Evolutionary conservation across 2,888 invertebrate genomes (phyloP).

Genomic region (Sceliomorpha sp.): DNA sequence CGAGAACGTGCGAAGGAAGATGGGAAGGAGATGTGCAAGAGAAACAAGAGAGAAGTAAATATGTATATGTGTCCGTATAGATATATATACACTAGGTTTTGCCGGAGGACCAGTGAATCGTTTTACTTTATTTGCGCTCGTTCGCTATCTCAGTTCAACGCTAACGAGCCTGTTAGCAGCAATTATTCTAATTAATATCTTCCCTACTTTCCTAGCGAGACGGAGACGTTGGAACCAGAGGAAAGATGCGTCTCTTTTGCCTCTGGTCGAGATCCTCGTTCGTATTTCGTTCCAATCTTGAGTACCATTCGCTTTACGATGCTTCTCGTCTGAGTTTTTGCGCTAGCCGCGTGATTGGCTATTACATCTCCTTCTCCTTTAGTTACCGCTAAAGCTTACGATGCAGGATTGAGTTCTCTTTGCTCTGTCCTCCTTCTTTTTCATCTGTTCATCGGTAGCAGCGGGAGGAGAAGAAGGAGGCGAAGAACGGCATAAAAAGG

Average conservation of each 20-base stretch:
- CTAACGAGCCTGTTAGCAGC: slow-evolving; percentile 80
- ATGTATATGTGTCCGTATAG: slow-evolving; percentile 7
- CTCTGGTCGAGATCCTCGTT: slow-evolving; percentile 25
- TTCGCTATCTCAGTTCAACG: slow-evolving; percentile 76
- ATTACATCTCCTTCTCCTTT: slow-evolving; percentile 76
- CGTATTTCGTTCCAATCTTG: slow-evolving; percentile 39
- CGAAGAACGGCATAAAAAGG: slow-evolving; percentile 21
- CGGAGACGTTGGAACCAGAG: slow-evolving; percentile 33
- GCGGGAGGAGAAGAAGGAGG: slow-evolving; percentile 32
- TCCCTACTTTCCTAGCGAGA: slow-evolving; percentile 60
- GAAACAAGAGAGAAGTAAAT: slow-evolving; percentile 72
- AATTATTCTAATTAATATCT: slow-evolving; percentile 81
- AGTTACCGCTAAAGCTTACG: slow-evolving; percentile 64
- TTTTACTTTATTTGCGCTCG: slow-evolving; percentile 74
- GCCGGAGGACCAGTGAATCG: slow-evolving; percentile 48
- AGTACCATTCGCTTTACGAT: slow-evolving; percentile 73
- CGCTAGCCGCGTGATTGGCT: slow-evolving; percentile 77
- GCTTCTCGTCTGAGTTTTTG: slow-evolving; percentile 73
- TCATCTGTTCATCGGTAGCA: slow-evolving; percentile 43
- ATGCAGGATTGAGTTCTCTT: slow-evolving; percentile 74
- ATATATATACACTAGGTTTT: slow-evolving; percentile 76
- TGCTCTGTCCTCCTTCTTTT: slow-evolving; percentile 52
- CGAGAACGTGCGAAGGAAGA: slow-evolving; percentile 49
- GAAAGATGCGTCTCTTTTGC: slow-evolving; percentile 25
- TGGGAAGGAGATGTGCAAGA: slow-evolving; percentile 49